Percentiles rank a stretch among this genome's conserved stretches.
These are phyloP conservation scores for Platycnemis pennipes DNA, from an alignment of 2,888 invertebrate species.

Conservation along the genomic window DNA sequence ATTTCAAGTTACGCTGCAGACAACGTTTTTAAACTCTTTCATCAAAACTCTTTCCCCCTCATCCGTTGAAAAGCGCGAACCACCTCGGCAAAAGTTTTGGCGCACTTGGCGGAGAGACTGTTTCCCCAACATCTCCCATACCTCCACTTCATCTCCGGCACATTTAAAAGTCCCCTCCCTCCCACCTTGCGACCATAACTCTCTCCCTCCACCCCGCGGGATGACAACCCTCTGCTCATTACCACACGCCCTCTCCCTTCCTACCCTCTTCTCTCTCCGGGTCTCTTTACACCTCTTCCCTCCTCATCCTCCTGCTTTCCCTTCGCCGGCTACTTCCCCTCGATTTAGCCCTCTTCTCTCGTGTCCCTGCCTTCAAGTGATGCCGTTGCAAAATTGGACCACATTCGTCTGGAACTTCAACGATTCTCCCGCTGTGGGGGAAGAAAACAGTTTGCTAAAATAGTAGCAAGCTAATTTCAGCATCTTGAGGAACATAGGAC, in stretches of 20 bases:
- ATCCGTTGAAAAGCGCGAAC: not conserved
- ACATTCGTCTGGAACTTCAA: too few relatives aligned
- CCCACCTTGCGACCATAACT: not conserved
- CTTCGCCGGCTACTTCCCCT: not conserved
- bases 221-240: slow-evolving; percentile 16
- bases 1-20: slow-evolving; percentile 37
- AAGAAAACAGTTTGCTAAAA: too few relatives aligned
- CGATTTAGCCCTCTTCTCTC: not conserved
- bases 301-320: not conserved
- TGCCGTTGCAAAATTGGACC: too few relatives aligned
- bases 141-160: not conserved
- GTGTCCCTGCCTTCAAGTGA: too few relatives aligned
- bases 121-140: not conserved
- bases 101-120: not conserved
- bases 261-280: not conserved
- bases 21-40: slow-evolving; percentile 34
- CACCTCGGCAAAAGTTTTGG: slow-evolving; percentile 2
- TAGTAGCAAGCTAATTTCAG: too few relatives aligned
- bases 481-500: too few relatives aligned
- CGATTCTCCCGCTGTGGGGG: too few relatives aligned
- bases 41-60: slow-evolving; percentile 37
- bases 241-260: not conserved
- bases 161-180: not conserved
- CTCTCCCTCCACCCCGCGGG: slow-evolving; percentile 2
- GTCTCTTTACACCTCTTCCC: not conserved